Evolutionary conservation across 2,888 invertebrate species (phyloP), one percentile per base, ranked within the genome.

Genomic region (Epinotia bilunana): DNA sequence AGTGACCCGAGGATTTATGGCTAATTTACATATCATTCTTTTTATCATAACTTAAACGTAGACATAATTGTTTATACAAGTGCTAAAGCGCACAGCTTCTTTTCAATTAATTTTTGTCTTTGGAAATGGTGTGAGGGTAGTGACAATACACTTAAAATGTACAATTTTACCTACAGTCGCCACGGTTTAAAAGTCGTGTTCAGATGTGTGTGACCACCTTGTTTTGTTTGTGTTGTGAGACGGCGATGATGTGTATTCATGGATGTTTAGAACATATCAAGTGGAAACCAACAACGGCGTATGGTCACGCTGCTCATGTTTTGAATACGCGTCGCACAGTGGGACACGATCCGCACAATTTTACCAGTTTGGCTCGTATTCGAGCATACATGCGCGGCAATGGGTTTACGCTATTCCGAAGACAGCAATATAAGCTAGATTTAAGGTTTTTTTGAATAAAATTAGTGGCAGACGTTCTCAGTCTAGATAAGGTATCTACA

Each of bases 1-100:
- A 46, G 72, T 39, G 72, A 65, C 72, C 72, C 58, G 43, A 55
- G n/a, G 58, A 43, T 43, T 16, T 39, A 68, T 43, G 55, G 53
- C 57, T 68, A 57, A 20, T 43, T 39, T 58, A 71, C 72, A 64
- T 63, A 72, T 72, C 72, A 72, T 64, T 11, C 3, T 72, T 72
- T 65, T 46, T 46, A 23, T 18, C 65, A 65, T 28, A 57, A 61
- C n/a, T 7, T 57, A 57, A 61, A 33, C 6, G 7, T 28, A n/a
- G 62, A 61, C 49, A 33, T 68, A 53, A 39, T 57, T 58, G 68
- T 69, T 58, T 58, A 20, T 23, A 69, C 68, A 46, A 53, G 53
- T 6, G 49, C 49, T 16, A n/a, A n/a, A 7, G n/a, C 49, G 7
- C 49, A 16, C 49, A 53, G 4, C 53, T 53, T 49, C 49, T 16